Evolutionary conservation across 2,888 invertebrate genomes (phyloP), one percentile per base, ranked within the genome.

Genomic region (Corythucha ciliata): DNA sequence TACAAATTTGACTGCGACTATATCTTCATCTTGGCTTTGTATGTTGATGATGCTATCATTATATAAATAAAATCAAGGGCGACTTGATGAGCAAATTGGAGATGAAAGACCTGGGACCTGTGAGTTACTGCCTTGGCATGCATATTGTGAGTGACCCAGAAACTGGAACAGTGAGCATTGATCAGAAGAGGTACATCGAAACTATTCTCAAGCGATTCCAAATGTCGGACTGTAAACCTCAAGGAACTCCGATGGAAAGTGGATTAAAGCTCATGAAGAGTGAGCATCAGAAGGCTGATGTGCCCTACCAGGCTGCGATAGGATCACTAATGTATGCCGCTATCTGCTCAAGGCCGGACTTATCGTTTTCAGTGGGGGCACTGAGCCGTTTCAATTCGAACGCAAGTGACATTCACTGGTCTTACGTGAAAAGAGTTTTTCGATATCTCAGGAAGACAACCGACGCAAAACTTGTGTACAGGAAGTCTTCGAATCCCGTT

Each of bases 21-120:
- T 8, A 27, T 12, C 0, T 53, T 46, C 1, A 58, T 57, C 14
- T 14, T 60, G n/a, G 16, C 59, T 4, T 20, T 60, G 1, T 59
- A 58, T 21, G 58, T 60, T 1, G 60, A 61, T 20, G 56, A 61
- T 48, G 29, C 59, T 8, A 26, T 60, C 3, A 40, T 55, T 6
- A 53, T 7, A 58, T 53, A 10, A 16, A 48, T 14, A 14, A 20
- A 27, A 16, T 59, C 10, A 14, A 50, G 33, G 18, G 1, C 7
- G 29, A 39, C 34, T 20, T 53, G 34, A 14, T 36, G 18, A 0
- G 4, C 27, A 5, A 46, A 3, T 58, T 58, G 16, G n/a, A 50
- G 0, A 52, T 60, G 7, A 60, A 56, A 18, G 58, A 61, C 21
- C 44, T 61, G 0, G 59, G 55, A 10, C 10, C 50, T 2, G 47